These are phyloP conservation scores for Pampus argenteus DNA, from an alignment of 2,797 vertebrate species.

Conservation along the genomic window DNA sequence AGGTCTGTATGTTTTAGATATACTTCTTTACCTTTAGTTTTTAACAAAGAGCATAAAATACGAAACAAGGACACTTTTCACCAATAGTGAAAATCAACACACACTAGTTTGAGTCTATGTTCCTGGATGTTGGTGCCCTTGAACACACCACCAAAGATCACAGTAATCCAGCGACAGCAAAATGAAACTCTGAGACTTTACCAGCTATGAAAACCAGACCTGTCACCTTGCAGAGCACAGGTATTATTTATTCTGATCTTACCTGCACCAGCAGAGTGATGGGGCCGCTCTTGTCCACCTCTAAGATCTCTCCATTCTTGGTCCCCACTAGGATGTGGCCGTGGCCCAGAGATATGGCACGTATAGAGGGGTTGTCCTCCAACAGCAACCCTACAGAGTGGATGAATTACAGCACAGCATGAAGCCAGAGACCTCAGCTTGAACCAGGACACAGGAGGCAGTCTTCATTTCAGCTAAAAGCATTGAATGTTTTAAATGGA, in stretches of 20 bases:
- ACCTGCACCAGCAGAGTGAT: constrained; percentile 98
- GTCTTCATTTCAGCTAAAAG: constrained; percentile 50
- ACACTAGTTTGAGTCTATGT: too few relatives aligned
- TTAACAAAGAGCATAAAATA: too few relatives aligned
- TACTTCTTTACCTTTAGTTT: neutral
- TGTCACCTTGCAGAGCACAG: constrained; percentile 18
- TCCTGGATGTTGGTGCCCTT: neutral
- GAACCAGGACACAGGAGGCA: constrained; percentile 18
- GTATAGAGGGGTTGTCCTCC: constrained; percentile 99
- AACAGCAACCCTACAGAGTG: constrained; percentile 90
- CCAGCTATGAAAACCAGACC: neutral
- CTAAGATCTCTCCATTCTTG: constrained; percentile 98
- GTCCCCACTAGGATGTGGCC: constrained; percentile 98
- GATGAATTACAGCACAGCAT: constrained; percentile 26
- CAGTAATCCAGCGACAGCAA: too few relatives aligned
- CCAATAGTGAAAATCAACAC: neutral
- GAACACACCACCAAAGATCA: neutral
- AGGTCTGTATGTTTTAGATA: constrained; percentile 1
- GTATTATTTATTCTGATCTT: constrained; percentile 33
- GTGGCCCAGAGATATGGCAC: constrained; percentile 99
- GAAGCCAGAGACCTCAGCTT: constrained; percentile 28
- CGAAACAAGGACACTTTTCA: neutral
- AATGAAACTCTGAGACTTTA: neutral
- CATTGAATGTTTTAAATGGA: constrained; percentile 44
- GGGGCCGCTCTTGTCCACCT: constrained; percentile 98